These are phyloP conservation scores for Lithophane socia DNA, from an alignment of 2,888 invertebrate species.

Conservation along the genomic window DNA sequence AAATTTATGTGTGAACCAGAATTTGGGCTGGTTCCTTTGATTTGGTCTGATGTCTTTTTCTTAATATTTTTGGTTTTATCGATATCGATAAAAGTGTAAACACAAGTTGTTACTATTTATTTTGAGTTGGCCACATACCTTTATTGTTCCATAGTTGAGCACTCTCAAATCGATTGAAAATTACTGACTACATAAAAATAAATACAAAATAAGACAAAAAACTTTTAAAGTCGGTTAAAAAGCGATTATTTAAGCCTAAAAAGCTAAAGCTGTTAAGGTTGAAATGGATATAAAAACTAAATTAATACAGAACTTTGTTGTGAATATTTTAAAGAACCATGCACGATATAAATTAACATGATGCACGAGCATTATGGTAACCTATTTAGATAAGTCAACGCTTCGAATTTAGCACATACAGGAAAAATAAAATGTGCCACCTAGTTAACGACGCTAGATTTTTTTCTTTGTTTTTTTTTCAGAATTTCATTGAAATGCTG, in stretches of 20 bases:
- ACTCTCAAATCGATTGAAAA: neutral
- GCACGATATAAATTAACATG: constrained; percentile 29
- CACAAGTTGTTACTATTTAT: neutral
- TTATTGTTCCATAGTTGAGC: neutral
- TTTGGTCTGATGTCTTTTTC: neutral
- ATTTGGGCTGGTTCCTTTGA: constrained; percentile 19
- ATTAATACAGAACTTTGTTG: constrained; percentile 11
- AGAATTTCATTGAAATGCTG: neutral
- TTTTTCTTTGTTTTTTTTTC: neutral
- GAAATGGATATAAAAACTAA: constrained; percentile 33
- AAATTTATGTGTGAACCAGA: constrained; percentile 47
- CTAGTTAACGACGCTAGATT: neutral
- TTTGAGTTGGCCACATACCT: neutral
- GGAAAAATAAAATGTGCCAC: constrained; percentile 8
- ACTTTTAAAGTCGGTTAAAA: neutral
- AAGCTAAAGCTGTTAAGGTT: constrained; percentile 14
- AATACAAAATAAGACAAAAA: neutral
- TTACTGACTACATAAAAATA: neutral
- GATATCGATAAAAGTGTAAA: neutral
- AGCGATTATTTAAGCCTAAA: neutral
- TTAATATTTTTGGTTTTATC: neutral
- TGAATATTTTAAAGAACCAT: constrained; percentile 23
- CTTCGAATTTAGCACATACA: constrained; percentile 13
- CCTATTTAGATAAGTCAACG: constrained; percentile 51
- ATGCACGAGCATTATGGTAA: constrained; percentile 41